Base-by-base conservation (phyloP, 2,797 vertebrate genomes). In the Epinephelus malabaricus region DNA sequence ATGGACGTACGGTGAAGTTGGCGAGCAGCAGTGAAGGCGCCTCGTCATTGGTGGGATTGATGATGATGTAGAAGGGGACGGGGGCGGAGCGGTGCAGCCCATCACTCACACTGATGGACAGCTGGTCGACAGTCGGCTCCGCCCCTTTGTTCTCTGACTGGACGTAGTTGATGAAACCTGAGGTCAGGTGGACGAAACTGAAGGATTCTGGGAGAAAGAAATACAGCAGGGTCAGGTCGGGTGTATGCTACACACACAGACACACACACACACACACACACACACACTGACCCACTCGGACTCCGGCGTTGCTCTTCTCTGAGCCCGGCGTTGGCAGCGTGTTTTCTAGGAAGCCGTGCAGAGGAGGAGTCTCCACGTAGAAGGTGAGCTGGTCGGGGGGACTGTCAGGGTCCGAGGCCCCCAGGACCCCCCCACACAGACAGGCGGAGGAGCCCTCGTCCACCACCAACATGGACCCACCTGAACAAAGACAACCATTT, bases 301-400 rank as follows among this genome's bases (percentile, higher is more conserved):
- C 84, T 45, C 92, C 94, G 6, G 85, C 89, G 59, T 70, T 94
- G 76, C 91, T 95, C 79, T 96, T 96, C 90, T 96, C 88, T 0
- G 89, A 95, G 4, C 92, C 94, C 0, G 90, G 91, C 7, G 88
- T 65, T 0, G 91, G 94, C 86, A 95, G 90, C 18, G 84, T 91
- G 88, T 96, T 97, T 86, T 96, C 94, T 78, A 96, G 83, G 80
- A 95, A 96, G 43, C 92, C 93, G 0, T 93, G 88, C 6, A 92
- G 84, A 38, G 92, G 92, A 1, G 76, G 88, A 13, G 83, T 89
- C 69, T 97, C 95, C 86, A 96, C 85, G 34, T 81, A 80, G 85
- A 97, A 95, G 61, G 92, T 90, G 58, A 96, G 87, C 38, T 92
- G 88, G 34, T 96, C 89, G 0, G 84, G 69, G 46, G 87, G 34